phyloP scores from a whole-genome alignment of 2,797 vertebrate genomes.

The Smutsia temminckii region DNA sequence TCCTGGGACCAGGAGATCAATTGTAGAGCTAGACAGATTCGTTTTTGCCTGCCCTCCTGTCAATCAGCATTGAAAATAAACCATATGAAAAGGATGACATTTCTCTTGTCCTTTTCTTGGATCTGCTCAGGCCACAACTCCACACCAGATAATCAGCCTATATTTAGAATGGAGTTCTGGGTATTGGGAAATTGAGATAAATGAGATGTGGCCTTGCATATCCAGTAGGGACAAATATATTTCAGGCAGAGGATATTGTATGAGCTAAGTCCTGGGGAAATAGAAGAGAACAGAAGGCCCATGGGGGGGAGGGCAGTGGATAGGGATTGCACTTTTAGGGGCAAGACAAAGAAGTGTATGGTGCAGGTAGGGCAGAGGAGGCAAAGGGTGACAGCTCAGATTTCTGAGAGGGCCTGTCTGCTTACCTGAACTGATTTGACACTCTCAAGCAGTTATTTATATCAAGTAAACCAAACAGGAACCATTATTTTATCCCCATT shows the following conservation, averaged over 20 bases:
- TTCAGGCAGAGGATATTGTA: not conserved
- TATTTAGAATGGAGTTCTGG: conserved; percentile 21
- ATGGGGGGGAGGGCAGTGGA: not conserved
- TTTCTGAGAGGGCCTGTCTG: not conserved
- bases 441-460: not conserved
- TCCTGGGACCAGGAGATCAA: conserved; percentile 56
- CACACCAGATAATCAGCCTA: not conserved
- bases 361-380: not conserved
- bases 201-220: not conserved
- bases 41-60: not conserved
- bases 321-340: not conserved
- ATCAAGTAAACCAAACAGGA: not conserved
- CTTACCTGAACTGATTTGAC: not conserved
- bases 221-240: not conserved
- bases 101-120: conserved; percentile 15
- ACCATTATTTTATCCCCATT: not conserved
- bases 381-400: conserved; percentile 29
- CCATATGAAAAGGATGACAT: conserved; percentile 69
- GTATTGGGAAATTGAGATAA: not conserved
- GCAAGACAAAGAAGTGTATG: not conserved
- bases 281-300: not conserved
- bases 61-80: conserved; percentile 33
- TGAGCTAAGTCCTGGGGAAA: conserved; percentile 40
- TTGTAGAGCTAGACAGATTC: conserved; percentile 34
- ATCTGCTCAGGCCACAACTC: not conserved